Base-by-base conservation (phyloP, 2,888 invertebrate genomes). In the Epinotia nisella region DNA sequence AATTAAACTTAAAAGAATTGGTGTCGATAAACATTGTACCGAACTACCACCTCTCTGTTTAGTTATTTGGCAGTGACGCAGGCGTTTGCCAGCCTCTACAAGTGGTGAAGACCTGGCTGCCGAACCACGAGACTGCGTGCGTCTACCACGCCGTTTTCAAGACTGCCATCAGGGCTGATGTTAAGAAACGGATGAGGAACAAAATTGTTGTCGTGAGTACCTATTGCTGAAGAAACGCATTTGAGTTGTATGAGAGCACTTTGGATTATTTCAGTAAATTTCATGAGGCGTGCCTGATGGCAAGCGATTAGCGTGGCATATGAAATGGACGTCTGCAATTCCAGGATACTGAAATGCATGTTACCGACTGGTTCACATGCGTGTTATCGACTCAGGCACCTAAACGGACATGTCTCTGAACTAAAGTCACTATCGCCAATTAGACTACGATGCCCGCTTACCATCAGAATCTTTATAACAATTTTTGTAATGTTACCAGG, bases 141-240 rank as follows among this genome's bases (percentile, higher is more conserved):
- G 83, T 86, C n/a, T 91, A 86, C 80, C 91, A 91, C 75, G 86
- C 82, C 2, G 83, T 91, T 7, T 92, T 87, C 80, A 90, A 88
- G 78, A 81, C 87, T 1, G 72, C 81, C 11, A 75, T 91, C 67
- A 90, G 87, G 76, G 7, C 81, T 0, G 91, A 92, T 0, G 75
- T 83, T 49, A 91, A 90, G 82, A 90, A 88, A 76, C 83, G 83
- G 64, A 79, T 85, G 15, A 91, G 88, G 75, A 78, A 85, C 24
- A 91, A 88, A 79, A 41, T n/a, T n/a, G 15, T 7, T 9, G 35
- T 35, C 9, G 35, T 35, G 35, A 35, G 35, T 35, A 35, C 35
- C 35, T 35, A 1, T 24, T 1, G 35, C 1, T 35, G 35, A 35
- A 35, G 9, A 24, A 35, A 35, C 7, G 9, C 35, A 35, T 35